Evolutionary conservation across 1,140 invertebrate genomes (phyloP), one percentile per base, ranked within the genome.

Genomic region (Plectrocnemia conspersa): DNA sequence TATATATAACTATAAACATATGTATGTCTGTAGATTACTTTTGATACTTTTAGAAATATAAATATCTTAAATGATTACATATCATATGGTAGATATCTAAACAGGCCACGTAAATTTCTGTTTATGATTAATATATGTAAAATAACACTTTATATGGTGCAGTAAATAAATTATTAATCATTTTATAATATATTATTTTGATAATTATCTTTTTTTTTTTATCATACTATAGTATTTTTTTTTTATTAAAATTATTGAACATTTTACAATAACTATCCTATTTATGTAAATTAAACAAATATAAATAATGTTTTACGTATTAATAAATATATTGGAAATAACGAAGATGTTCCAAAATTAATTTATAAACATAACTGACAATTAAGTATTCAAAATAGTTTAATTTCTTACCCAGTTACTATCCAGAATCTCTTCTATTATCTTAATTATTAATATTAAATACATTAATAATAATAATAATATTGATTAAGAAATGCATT

Each of bases 161-260:
- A n/a, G n/a, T n/a, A n/a, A n/a, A n/a, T n/a, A n/a, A 45, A 45
- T 13, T 45, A 25, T 27, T 5, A 45, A 25, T 45, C 29, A 45
- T 45, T 13, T 16, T 47, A 6, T 40, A 6, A 40, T 29, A 40
- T 40, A 40, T 13, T 40, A 40, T 40, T 9, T 15, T 40, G 18
- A 40, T 40, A 7, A 40, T 40, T 40, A 9, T 40, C n/a, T 16
- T 13, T 40, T 7, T 40, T 7, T 9, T 6, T 5, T 7, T 9
- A 7, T 40, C n/a, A 40, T 15, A 6, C 6, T 15, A 7, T 5
- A 40, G 13, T 13, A 5, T 40, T 13, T 9, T 13, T 9, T 29
- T 29, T 9, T 9, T 29, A 7, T 7, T 13, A 29, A 13, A 29
- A 9, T 13, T 9, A 9, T 7, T 29, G 27, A 29, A 29, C 7